Base-by-base conservation (phyloP, 2,888 invertebrate genomes). In the Petrolisthes manimaculis region DNA sequence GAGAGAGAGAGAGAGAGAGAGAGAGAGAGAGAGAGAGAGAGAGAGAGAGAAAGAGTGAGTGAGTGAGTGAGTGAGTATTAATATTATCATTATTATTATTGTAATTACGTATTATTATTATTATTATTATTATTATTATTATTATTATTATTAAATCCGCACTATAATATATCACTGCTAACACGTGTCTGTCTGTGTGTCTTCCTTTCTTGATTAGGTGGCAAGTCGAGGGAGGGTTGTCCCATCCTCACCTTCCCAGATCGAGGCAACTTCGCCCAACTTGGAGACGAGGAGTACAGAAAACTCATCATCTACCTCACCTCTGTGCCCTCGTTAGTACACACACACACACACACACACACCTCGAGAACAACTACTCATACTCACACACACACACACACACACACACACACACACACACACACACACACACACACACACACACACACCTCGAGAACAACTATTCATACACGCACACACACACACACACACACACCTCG, bases 201-300 rank as follows among this genome's bases (percentile, higher is more conserved):
- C 56, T 55, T 37, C 14, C 71, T 67, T 69, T 75, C 51, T 14
- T 51, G 82, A 91, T 18, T 92, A 95, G 95, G 99, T 91, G 98
- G 98, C 56, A 96, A 97, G 94, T 97, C 98, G n/a, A 95, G 95
- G 92, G 97, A 98, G 93, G 98, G 98, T 92, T 96, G 97, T 92
- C 98, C 98, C 24, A 95, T 99, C 92, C 96, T 99, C 93, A 97
- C 97, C 91, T 98, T 99, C 94, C 98, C 98, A 74, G 99, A 99
- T 94, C 95, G 96, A 93, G 96, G 96, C 92, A 96, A 97, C 94
- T 97, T 97, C 93, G 96, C 97, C 92, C 88, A 90, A 21, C 84
- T 91, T 9, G 92, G 92, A 21, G 97, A 97, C 92, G 95, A 96
- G 89, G 97, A 98, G 93, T 99, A 98, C 94, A 96, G 96, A 93